Conservation (phyloP, 2,113 vertebrate species). For the Telmatochromis brachygnathus region DNA sequence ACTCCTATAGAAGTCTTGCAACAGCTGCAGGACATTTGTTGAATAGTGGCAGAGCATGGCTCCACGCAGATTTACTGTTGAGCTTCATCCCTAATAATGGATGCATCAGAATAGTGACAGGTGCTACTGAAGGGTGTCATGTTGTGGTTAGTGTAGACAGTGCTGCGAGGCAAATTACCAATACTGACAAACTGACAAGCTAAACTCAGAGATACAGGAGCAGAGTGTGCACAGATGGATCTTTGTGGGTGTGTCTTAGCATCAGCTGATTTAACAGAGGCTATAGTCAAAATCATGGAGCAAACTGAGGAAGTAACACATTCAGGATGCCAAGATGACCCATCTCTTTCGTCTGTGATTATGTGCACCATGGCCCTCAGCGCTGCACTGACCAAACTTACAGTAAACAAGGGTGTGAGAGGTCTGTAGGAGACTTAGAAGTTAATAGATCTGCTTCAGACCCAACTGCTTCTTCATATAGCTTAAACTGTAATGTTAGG, state of each 20-base stretch:
- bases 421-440: neutral
- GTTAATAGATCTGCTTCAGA: neutral
- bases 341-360: neutral
- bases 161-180: neutral
- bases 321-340: neutral
- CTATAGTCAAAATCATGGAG: neutral
- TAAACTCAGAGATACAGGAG: neutral
- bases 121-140: neutral
- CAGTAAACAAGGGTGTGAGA: neutral
- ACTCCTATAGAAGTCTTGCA: neutral
- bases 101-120: neutral
- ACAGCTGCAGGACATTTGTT: neutral
- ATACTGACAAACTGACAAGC: neutral
- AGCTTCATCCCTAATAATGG: neutral
- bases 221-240: neutral
- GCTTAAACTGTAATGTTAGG: neutral
- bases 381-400: neutral
- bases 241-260: neutral
- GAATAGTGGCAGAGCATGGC: neutral
- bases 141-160: neutral
- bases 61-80: neutral
- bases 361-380: accelerated
- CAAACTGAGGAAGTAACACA: neutral
- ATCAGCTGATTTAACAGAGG: neutral
- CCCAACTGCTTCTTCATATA: neutral